Conservation (phyloP, 1,140 invertebrate species). For the Drosophila lowei region DNA sequence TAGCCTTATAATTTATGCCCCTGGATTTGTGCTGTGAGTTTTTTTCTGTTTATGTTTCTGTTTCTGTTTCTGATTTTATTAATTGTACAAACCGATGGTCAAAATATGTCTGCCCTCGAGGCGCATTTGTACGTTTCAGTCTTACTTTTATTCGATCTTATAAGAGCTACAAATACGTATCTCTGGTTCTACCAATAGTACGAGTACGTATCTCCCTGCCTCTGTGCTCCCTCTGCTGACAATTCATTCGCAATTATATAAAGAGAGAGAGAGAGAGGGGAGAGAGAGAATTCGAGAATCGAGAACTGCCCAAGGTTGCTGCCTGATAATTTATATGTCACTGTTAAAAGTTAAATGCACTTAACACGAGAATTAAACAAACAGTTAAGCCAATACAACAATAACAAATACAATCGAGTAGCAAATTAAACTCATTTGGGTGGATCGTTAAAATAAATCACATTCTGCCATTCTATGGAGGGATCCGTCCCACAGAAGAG, state of each 20-base stretch:
- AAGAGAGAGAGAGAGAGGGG: too few species aligned
- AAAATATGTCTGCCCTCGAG: slow-evolving; percentile 41
- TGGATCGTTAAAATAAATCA: slow-evolving; percentile 71
- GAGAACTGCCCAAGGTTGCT: slow-evolving; percentile 66
- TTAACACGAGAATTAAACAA: slow-evolving; percentile 62
- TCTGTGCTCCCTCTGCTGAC: slow-evolving; percentile 3
- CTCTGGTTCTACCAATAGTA: too few species aligned
- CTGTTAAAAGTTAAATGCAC: slow-evolving; percentile 72
- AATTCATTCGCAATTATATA: slow-evolving; percentile 75
- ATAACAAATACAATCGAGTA: slow-evolving; percentile 37
- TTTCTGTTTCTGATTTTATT: slow-evolving; percentile 69
- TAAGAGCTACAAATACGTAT: slow-evolving; percentile 2
- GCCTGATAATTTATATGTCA: slow-evolving; percentile 76
- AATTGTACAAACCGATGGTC: slow-evolving; percentile 64
- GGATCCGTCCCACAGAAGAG: too few species aligned
- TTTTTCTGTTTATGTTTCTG: slow-evolving; percentile 32
- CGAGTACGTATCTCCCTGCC: background rate
- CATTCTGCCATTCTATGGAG: slow-evolving; percentile 3
- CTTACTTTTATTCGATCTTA: slow-evolving; percentile 58
- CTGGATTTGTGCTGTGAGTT: slow-evolving; percentile 11
- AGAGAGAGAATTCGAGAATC: slow-evolving; percentile 42
- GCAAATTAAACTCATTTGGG: slow-evolving; percentile 68
- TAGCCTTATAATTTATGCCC: slow-evolving; percentile 76
- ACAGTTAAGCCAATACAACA: slow-evolving; percentile 13
- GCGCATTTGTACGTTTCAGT: background rate